Evolutionary conservation across 2,113 vertebrate species (phyloP).

Genomic region (Elephas maximus): DNA sequence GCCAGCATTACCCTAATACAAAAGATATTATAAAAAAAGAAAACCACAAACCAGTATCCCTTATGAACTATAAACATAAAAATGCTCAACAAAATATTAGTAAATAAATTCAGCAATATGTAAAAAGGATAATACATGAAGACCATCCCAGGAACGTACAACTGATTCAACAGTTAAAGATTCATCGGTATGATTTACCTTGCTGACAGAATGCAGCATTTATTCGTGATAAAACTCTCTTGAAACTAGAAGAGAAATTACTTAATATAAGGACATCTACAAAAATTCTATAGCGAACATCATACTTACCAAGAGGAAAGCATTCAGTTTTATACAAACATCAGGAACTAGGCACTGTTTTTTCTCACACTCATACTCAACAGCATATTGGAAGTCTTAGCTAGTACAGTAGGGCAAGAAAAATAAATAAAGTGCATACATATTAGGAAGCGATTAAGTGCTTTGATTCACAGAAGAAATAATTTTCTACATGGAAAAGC

Average conservation of each 20-base stretch:
- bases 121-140: too few relatives aligned
- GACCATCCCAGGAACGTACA: too few relatives aligned
- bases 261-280: too few relatives aligned
- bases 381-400: neutral
- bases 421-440: neutral
- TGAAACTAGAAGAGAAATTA: too few relatives aligned
- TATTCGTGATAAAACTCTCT: neutral
- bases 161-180: neutral
- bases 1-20: too few relatives aligned
- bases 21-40: neutral
- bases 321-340: neutral
- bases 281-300: neutral
- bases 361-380: neutral
- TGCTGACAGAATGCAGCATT: slow-evolving; percentile 14
- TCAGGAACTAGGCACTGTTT: neutral
- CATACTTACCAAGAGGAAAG: neutral
- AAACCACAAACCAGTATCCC: neutral
- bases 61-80: neutral
- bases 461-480: too few relatives aligned
- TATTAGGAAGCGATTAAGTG: neutral
- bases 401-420: neutral
- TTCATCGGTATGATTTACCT: neutral
- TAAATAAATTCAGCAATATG: too few relatives aligned
- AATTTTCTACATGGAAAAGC: too few relatives aligned
- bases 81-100: neutral